phyloP scores from a whole-genome alignment of 2,797 vertebrate genomes.

The Onychomys torridus region DNA sequence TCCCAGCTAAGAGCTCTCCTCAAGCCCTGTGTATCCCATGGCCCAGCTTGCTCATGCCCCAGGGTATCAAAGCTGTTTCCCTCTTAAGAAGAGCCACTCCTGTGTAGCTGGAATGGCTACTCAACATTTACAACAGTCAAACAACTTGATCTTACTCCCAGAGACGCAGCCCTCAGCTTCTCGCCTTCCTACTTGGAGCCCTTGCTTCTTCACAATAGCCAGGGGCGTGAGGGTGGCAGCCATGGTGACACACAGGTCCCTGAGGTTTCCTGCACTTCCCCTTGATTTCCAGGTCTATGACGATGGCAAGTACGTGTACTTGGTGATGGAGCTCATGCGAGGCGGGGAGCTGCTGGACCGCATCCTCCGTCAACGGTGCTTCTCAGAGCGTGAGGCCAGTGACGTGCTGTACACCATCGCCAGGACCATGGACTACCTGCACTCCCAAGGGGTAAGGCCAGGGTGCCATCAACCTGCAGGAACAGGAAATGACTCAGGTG shows the following conservation, averaged over 20 bases:
- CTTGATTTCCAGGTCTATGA: slow-evolving; percentile 92
- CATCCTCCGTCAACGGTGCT: slow-evolving; percentile 92
- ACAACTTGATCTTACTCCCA: not conserved
- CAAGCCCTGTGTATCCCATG: not conserved
- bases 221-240: not conserved
- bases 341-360: slow-evolving; percentile 96
- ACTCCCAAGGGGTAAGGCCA: slow-evolving; percentile 94
- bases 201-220: not conserved
- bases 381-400: slow-evolving; percentile 95
- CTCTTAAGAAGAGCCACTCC: not conserved
- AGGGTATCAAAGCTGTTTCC: not conserved
- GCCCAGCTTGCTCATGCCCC: not conserved
- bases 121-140: fast-evolving
- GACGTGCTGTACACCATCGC: slow-evolving; percentile 94
- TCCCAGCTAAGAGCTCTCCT: too few relatives aligned
- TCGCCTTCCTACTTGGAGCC: not conserved
- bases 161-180: not conserved
- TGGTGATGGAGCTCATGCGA: slow-evolving; percentile 96
- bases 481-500: not conserved
- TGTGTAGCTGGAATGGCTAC: fast-evolving
- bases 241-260: fast-evolving
- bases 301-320: slow-evolving; percentile 93
- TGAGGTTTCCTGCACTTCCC: fast-evolving
- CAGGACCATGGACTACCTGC: slow-evolving; percentile 97
- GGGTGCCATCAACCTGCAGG: not conserved